A percentile compares a stretch with the other conserved stretches of the same genome.
Evolutionary conservation across 1,140 invertebrate species (phyloP).

Genomic region (Pseudomyrmex pallidus): DNA sequence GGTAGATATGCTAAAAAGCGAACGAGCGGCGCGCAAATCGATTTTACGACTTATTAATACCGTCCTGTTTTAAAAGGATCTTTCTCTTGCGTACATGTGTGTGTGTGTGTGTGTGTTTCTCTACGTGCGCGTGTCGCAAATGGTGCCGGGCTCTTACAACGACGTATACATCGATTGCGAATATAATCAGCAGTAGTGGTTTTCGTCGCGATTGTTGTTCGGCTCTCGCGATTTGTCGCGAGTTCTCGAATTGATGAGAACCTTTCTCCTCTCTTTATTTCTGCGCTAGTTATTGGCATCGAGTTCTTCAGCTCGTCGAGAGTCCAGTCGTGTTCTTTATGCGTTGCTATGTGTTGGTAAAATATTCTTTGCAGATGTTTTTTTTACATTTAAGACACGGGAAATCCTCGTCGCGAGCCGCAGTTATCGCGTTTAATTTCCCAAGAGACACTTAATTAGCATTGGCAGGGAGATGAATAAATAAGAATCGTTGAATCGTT

Average conservation of each 20-base stretch:
- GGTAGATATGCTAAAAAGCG: not conserved
- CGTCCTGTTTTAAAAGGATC: conserved; percentile 18
- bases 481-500: too few relatives aligned
- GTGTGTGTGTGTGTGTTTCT: not conserved
- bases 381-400: conserved; percentile 30
- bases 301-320: too few relatives aligned
- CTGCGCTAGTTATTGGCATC: conserved; percentile 21
- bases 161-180: conserved; percentile 43
- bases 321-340: too few relatives aligned
- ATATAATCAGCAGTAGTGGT: conserved; percentile 22
- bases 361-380: not conserved
- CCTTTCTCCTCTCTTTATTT: conserved; percentile 13
- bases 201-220: conserved; percentile 7
- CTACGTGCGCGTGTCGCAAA: not conserved
- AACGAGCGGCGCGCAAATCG: conserved; percentile 5
- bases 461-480: not conserved
- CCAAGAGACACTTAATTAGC: conserved; percentile 25
- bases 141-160: not conserved
- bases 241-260: conserved; percentile 24
- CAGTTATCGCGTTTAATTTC: conserved; percentile 10
- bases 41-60: conserved; percentile 52
- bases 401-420: not conserved
- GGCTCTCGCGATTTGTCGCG: conserved; percentile 23
- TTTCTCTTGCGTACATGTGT: not conserved
- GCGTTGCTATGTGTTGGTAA: too few relatives aligned